Conservation (phyloP, 2,113 vertebrate genomes). For the Sinocyclocheilus anophthalmus region DNA sequence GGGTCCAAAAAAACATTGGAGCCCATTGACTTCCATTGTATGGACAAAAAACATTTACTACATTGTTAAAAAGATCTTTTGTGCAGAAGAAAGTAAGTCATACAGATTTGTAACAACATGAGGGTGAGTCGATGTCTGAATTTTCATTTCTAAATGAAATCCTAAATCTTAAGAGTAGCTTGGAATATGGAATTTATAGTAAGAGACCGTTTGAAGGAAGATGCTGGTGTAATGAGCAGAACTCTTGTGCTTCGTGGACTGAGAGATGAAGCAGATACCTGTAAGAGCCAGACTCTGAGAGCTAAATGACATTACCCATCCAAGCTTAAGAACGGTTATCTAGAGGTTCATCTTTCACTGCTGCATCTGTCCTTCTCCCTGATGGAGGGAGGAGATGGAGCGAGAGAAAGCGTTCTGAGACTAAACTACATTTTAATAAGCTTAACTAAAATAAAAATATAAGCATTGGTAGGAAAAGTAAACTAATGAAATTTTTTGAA, state of each 20-base stretch:
- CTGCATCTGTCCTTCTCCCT: slow-evolving; percentile 29
- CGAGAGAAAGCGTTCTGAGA: neutral
- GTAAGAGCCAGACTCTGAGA: neutral
- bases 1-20: neutral
- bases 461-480: neutral
- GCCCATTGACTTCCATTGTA: neutral
- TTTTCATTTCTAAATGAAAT: neutral
- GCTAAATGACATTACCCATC: slow-evolving; percentile 30
- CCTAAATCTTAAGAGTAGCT: neutral
- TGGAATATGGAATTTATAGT: neutral
- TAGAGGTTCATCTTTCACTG: slow-evolving; percentile 17
- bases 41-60: neutral
- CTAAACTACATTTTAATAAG: neutral
- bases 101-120: neutral
- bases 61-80: neutral
- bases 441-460: neutral
- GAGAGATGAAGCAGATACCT: slow-evolving; percentile 3
- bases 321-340: slow-evolving; percentile 13
- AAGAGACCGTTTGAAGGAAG: neutral
- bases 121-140: neutral
- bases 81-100: neutral
- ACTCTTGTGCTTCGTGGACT: no score
- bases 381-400: slow-evolving; percentile 2
- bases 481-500: no score
- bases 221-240: neutral